Evolutionary conservation across 2,797 vertebrate genomes (phyloP).

Genomic region (Gallinago stenura): DNA sequence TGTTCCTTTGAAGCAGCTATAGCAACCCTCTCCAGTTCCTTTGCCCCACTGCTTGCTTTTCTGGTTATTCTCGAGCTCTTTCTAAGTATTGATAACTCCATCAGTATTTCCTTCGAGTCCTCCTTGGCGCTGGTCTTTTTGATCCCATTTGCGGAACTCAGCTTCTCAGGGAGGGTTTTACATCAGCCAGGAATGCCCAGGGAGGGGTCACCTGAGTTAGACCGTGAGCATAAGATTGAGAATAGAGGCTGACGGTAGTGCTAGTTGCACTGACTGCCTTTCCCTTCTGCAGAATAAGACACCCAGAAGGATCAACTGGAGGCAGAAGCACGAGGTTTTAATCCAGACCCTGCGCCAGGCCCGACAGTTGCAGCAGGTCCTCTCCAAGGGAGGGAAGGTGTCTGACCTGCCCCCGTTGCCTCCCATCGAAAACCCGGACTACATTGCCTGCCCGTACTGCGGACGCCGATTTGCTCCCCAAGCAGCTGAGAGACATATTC

Average conservation of each 20-base stretch:
- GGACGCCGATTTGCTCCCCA: slow-evolving; percentile 78
- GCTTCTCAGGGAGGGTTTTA: neutral
- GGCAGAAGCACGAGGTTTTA: slow-evolving; percentile 79
- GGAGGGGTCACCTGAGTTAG: neutral
- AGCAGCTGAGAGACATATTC: slow-evolving; percentile 82
- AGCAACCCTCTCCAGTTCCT: neutral
- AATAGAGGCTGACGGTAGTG: neutral
- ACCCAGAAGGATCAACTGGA: slow-evolving; percentile 77
- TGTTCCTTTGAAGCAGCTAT: neutral
- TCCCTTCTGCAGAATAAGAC: slow-evolving; percentile 42
- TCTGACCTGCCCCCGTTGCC: slow-evolving; percentile 54
- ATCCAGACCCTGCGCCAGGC: slow-evolving; percentile 73
- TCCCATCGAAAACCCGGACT: slow-evolving; percentile 78
- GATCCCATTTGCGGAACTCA: neutral
- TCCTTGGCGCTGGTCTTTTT: neutral
- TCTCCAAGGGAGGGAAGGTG: slow-evolving; percentile 66
- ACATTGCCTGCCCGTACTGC: slow-evolving; percentile 83
- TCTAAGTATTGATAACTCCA: neutral
- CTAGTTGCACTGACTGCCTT: neutral
- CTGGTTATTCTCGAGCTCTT: neutral
- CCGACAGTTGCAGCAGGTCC: slow-evolving; percentile 64
- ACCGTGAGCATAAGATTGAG: neutral
- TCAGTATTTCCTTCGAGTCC: neutral
- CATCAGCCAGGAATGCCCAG: neutral
- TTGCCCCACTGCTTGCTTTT: neutral